Conservation (phyloP, 2,888 invertebrate species). For the Chaitophorus viminalis region DNA sequence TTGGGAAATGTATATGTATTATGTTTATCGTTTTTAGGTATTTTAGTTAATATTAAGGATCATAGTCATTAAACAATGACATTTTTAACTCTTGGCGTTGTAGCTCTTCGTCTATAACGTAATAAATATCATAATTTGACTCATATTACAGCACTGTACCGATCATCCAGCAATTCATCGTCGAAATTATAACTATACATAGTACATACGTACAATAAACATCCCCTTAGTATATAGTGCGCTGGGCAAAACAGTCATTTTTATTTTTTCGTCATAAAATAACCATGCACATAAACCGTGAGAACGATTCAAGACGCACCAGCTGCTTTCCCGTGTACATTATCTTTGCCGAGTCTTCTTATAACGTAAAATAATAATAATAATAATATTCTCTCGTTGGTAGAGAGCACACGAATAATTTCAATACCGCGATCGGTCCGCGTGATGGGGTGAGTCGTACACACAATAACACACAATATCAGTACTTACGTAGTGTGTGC, state of each 20-base stretch:
- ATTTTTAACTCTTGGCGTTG: too few relatives aligned
- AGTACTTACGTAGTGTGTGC: background rate
- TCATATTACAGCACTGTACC: too few relatives aligned
- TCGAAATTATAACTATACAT: background rate
- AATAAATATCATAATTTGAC: too few relatives aligned
- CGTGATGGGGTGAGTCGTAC: background rate
- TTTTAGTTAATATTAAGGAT: too few relatives aligned
- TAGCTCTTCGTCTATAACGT: too few relatives aligned
- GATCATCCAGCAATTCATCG: too few relatives aligned
- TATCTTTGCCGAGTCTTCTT: conserved; percentile 19
- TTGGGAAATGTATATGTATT: too few relatives aligned
- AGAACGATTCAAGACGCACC: conserved; percentile 45
- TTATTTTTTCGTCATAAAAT: conserved; percentile 8
- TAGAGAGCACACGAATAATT: background rate
- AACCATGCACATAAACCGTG: conserved; percentile 37
- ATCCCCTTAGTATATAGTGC: conserved; percentile 17
- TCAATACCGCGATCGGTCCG: conserved; percentile 29
- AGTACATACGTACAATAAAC: too few relatives aligned
- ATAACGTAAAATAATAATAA: conserved; percentile 12
- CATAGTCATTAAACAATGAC: too few relatives aligned
- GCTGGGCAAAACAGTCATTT: conserved; percentile 1
- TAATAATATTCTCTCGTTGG: conserved; percentile 11
- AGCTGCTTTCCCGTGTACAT: conserved; percentile 16
- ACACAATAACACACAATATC: too few relatives aligned
- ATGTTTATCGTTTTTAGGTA: too few relatives aligned